Base-by-base conservation (phyloP, 2,113 vertebrate species). In the Syngnathus typhle region DNA sequence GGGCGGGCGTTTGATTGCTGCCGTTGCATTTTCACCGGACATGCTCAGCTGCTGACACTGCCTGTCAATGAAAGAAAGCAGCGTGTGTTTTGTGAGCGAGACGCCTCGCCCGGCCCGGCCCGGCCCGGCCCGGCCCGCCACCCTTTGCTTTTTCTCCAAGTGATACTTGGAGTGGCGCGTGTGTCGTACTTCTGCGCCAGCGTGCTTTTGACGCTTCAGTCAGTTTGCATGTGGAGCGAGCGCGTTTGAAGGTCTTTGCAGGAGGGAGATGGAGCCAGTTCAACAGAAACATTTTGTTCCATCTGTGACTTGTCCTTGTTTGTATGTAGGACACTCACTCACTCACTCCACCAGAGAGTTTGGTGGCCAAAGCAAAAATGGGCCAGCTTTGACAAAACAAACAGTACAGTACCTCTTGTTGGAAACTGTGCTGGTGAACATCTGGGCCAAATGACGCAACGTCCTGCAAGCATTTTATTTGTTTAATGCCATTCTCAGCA, bases 401-500 rank as follows among this genome's bases (percentile, higher is more conserved):
- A 32, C 27, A 32, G 27, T 32, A 23, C 52, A 23, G 9, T 23
- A 58, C 55, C 27, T 61, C 59, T 61, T 21, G 11, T 38, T 61
- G 37, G 75, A 73, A 78, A 68, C 64, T 79, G 67, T 69, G 61
- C 58, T 68, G n/a, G n/a, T n/a, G 72, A 70, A 83, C 85, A 89
- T 89, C 87, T 91, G 90, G 85, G 70, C 27, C 9, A 71, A 77
- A 84, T 90, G 88, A 90, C 74, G 77, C 77, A 70, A 68, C 84
- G 77, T 86, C 84, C 85, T 83, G 72, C 77, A 52, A 79, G 67
- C 79, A 67, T 77, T 49, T 63, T 77, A 7, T 15, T 47, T 71
- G 54, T 66, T 59, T 36, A 38, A 65, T 21, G 18, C n/a, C 67
- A 70, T 55, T 51, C 65, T 76, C 73, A 71, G n/a, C 52, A 67